Evolutionary conservation across 23 tunicate species (phyloP), one percentile per base, ranked within the genome.

Genomic region (Ciona savignyi): DNA sequence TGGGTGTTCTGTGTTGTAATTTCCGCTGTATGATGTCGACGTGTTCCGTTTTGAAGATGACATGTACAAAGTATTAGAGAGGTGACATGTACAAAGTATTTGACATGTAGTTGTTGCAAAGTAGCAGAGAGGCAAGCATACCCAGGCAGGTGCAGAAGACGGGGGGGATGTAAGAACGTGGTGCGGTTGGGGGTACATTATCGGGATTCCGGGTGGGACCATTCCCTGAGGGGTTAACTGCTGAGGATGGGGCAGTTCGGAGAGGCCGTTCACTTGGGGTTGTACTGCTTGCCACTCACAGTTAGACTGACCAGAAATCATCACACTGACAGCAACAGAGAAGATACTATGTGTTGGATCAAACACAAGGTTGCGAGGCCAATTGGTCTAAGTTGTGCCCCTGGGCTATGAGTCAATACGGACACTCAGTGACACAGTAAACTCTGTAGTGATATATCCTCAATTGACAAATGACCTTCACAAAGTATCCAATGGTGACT

Each of bases 131-230:
- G n/a, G n/a, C n/a, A 42, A 42, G 56, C 56, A 64, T 77, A 77
- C 81, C 81, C 81, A 67, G 35, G 66, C 67, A 23, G 28, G 25
- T 6, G 70, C 22, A 15, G 73, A 32, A 3, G 72, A 2, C 4
- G 27, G 35, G 6, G 33, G 30, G 20, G 71, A 2, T 6, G 70
- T 24, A 4, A 71, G 25, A 23, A 77, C 42, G 35, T 48, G 23
- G 65, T 34, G 67, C 21, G 80, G 27, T 3, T 70, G 23, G 1
- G 74, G 81, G 23, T 66, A 77, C 27, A 77, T 11, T n/a, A 77
- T 67, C 4, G 81, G 70, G 23, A 77, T 67, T 4, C 81, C 81
- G 67, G 81, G 74, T 34, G 74, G 23, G 6, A 71, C 72, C 81
- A 77, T 67, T 6, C 34, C 65, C 35, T 67, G 81, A 2, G 73